Evolutionary conservation across 2,888 invertebrate genomes (phyloP).

Genomic region (Tetragonula carbonaria): DNA sequence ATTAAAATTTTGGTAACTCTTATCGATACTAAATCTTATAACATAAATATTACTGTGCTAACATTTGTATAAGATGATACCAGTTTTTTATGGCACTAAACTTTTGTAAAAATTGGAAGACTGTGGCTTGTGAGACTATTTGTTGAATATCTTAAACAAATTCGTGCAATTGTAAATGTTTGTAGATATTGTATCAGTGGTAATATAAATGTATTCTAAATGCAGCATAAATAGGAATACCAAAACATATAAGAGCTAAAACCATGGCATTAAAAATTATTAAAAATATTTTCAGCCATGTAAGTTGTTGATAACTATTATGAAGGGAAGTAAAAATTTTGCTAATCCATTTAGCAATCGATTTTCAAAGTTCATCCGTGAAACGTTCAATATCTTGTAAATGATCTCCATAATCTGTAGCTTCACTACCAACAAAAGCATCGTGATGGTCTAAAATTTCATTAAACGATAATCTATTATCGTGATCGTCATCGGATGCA

Average conservation of each 20-base stretch:
- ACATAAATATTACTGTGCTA: conserved; percentile 30
- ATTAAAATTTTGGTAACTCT: conserved; percentile 45
- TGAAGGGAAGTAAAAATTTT: conserved; percentile 40
- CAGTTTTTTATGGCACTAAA: conserved; percentile 64
- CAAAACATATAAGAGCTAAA: conserved; percentile 44
- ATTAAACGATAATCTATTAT: conserved; percentile 90
- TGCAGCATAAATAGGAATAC: conserved; percentile 49
- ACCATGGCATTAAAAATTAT: conserved; percentile 40
- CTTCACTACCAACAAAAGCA: conserved; percentile 96
- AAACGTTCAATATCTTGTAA: conserved; percentile 91
- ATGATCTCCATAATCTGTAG: conserved; percentile 94
- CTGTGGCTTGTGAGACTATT: conserved; percentile 49
- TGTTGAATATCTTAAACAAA: conserved; percentile 35
- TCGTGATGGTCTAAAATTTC: conserved; percentile 94
- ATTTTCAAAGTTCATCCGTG: conserved; percentile 89
- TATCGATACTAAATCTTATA: conserved; percentile 29
- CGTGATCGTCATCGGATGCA: conserved; percentile 93
- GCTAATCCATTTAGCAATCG: neutral
- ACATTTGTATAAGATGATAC: conserved; percentile 13
- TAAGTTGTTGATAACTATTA: conserved; percentile 35
- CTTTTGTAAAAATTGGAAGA: conserved; percentile 68
- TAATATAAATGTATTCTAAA: conserved; percentile 48
- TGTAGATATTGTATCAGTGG: neutral
- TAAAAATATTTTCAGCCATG: conserved; percentile 50
- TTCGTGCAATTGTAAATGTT: conserved; percentile 45